These are phyloP conservation scores for Bombycilla garrulus DNA, from an alignment of 2,113 vertebrate genomes.

Conservation along the genomic window DNA sequence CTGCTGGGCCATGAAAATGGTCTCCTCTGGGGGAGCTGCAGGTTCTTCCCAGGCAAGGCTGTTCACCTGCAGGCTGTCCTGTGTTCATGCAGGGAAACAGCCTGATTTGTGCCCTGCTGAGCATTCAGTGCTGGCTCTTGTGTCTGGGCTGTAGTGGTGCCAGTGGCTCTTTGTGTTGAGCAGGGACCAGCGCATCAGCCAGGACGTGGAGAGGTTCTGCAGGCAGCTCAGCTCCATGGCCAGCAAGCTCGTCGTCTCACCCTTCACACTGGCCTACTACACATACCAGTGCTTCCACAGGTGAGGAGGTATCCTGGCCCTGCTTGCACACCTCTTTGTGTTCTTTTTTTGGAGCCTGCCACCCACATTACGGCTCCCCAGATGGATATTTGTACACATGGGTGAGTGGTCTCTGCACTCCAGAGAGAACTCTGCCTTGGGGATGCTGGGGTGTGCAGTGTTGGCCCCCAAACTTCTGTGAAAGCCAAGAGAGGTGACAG, in stretches of 20 bases:
- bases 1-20: neutral
- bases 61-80: neutral
- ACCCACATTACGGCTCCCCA: neutral
- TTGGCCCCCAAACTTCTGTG: neutral
- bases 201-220: conserved; percentile 92
- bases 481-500: neutral
- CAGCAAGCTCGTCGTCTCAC: conserved; percentile 86
- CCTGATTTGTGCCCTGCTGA: neutral
- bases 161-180: neutral
- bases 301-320: conserved; percentile 59
- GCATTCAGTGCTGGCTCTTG: neutral
- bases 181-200: conserved; percentile 97
- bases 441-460: neutral
- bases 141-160: neutral
- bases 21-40: neutral
- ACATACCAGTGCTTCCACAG: conserved; percentile 91
- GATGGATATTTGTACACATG: neutral
- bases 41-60: neutral
- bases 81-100: neutral
- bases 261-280: conserved; percentile 92
- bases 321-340: neutral
- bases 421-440: neutral
- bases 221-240: conserved; percentile 91
- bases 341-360: neutral
- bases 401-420: neutral